Base-by-base conservation (phyloP, 2,888 invertebrate genomes). In the Cylindroiulus punctatus region DNA sequence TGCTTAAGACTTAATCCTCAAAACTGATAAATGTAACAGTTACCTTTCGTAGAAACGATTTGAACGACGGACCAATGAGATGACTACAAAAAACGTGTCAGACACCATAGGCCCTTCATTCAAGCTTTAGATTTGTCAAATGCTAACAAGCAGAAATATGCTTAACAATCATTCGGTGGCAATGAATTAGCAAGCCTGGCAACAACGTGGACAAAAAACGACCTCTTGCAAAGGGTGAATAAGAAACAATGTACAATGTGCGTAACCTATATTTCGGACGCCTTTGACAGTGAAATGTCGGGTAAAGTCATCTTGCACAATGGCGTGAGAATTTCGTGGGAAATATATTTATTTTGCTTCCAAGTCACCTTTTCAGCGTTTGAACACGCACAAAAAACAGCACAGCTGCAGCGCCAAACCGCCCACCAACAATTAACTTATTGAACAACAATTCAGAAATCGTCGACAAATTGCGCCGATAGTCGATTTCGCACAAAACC, bases 321-420 rank as follows among this genome's bases (percentile, higher is more conserved):
- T 76, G 76, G 76, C 76, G 76, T 76, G 76, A 76, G 76, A 76
- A 76, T 76, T 76, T 76, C 76, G 76, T 76, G 76, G 76, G 76
- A 76, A 76, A 52, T 65, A 76, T 76, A 76, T 76, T 30, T 76
- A 76, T 76, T 76, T 76, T 30, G 30, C 8, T 30, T 76, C 22
- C 76, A 3, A 76, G 30, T 76, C 26, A 30, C 30, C 30, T 26
- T 76, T 76, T 22, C 22, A 14, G n/a, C 26, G 30, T 76, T 26
- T 30, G 30, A 14, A 76, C 17, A n/a, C 57, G 26, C n/a, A 4
- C 14, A 76, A 76, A 76, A 76, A 76, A 76, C 26, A 30, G n/a
- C 52, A 10, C 52, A 52, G 52, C 52, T 52, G 52, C 52, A 1
- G 19, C 14, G n/a, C 52, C 52, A 76, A 76, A 76, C 76, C 10